These are phyloP conservation scores for Lissocephala sabroskyi DNA, from an alignment of 2,888 invertebrate species.

Conservation along the genomic window DNA sequence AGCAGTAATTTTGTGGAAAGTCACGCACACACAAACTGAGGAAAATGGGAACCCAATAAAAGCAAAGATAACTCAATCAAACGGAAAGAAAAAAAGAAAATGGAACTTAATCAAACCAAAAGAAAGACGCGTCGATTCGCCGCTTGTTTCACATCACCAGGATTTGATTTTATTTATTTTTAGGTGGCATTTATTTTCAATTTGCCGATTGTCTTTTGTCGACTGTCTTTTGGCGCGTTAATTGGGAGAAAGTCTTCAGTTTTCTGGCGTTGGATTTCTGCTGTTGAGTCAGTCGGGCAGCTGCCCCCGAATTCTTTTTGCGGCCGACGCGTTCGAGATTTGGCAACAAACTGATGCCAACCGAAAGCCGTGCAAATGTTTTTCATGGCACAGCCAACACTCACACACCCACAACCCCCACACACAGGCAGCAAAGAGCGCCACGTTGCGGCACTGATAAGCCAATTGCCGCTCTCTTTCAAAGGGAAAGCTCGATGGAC, in stretches of 20 bases:
- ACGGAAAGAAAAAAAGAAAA: constrained; percentile 9
- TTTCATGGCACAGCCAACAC: constrained; percentile 40
- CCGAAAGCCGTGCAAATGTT: constrained; percentile 56
- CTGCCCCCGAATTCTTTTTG: constrained; percentile 37
- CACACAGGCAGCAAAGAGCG: background rate
- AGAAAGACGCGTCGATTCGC: constrained; percentile 40
- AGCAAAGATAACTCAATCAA: background rate
- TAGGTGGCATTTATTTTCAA: background rate
- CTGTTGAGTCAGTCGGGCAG: background rate
- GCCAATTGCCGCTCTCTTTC: background rate
- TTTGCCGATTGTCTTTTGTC: background rate
- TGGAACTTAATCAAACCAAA: constrained; percentile 41
- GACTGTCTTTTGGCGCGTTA: background rate
- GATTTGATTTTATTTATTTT: constrained; percentile 14
- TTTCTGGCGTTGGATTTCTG: background rate
- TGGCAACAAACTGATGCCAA: constrained; percentile 68
- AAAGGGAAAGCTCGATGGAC: background rate
- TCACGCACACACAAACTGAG: too few relatives aligned
- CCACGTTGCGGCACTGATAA: background rate
- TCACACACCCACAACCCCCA: background rate
- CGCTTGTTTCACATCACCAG: constrained; percentile 54
- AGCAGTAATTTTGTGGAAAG: constrained; percentile 13
- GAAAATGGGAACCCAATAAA: too few relatives aligned
- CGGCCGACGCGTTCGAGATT: constrained; percentile 63
- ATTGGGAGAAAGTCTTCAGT: background rate